phyloP scores from a whole-genome alignment of 1,140 invertebrate genomes.

The Macrosteles quadrilineatus region DNA sequence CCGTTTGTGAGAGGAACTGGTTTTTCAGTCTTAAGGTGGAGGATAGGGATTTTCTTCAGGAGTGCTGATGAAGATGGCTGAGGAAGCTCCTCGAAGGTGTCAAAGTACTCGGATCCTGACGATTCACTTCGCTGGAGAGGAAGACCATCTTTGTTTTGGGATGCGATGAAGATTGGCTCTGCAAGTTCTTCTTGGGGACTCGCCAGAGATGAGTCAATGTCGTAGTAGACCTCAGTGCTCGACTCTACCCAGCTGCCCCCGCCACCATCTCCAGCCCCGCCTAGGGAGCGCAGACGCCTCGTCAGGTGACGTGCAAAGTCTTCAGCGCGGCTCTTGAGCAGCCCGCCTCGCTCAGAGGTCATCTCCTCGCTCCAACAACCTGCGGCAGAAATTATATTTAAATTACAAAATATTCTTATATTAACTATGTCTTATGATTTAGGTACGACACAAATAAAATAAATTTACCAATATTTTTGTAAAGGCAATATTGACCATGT shows the following conservation, averaged over 20 bases:
- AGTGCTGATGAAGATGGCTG: neutral
- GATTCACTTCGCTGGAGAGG: neutral
- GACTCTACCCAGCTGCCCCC: constrained; percentile 3
- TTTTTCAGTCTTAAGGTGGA: neutral
- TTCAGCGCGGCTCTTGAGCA: constrained; percentile 27
- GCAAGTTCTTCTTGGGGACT: constrained; percentile 30
- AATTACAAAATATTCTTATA: too few species aligned
- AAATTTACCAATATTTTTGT: too few species aligned
- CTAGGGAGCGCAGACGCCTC: constrained; percentile 21
- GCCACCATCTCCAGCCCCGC: neutral
- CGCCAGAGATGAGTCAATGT: constrained; percentile 5
- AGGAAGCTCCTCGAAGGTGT: neutral
- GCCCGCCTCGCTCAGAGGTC: constrained; percentile 18
- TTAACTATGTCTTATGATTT: too few species aligned
- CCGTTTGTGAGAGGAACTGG: neutral
- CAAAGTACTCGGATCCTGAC: neutral
- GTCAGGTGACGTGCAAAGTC: constrained; percentile 26
- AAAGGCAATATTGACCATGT: too few species aligned
- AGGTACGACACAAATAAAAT: too few species aligned
- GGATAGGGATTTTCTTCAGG: neutral
- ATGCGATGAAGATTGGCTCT: constrained; percentile 14
- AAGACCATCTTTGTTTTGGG: neutral
- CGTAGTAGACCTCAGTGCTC: constrained; percentile 23
- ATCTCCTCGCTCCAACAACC: constrained; percentile 12
- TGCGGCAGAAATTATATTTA: neutral